Evolutionary conservation across 2,888 invertebrate genomes (phyloP), one percentile per base, ranked within the genome.

Genomic region (Kryphioiulus occultus): DNA sequence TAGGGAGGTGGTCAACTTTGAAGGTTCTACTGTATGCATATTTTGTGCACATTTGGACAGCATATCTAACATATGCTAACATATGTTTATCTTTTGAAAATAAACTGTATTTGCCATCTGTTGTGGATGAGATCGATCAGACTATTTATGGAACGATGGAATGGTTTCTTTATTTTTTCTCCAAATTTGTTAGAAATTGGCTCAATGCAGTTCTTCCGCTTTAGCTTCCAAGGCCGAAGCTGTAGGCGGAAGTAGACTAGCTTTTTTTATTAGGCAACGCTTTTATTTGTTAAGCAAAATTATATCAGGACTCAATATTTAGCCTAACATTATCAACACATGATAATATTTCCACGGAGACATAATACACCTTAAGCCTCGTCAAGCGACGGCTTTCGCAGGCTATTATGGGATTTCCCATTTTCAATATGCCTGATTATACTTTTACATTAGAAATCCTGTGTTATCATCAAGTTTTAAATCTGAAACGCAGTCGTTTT

Each of bases 291-390:
- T 68, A 68, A 12, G 68, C 26, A 22, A 68, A 68, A 26, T 68
- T 68, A 1, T 68, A 68, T 68, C 9, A 68, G n/a, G 26, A n/a
- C 26, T 68, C 68, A 68, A 68, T 68, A 68, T 68, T 68, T 68
- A 12, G 68, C 26, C n/a, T 44, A 10, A 44, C 44, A 44, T 44
- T 68, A 68, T 68, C 68, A 68, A 68, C 68, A 68, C n/a, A 68
- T 68, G 68, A 68, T 26, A 68, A 26, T 12, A 68, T 26, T 68
- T 68, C 68, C 68, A 68, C 26, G 68, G 68, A 68, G 68, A 12
- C 68, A 68, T 26, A 68, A 68, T 68, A 68, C 68, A 68, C 68
- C 68, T 68, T 68, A n/a, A 68, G 68, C 68, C 26, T 68, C 7
- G 26, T 68, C 68, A 26, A 12, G 7, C 68, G 68, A 68, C 9